Conservation (phyloP, 30 jellyfish, hydroid and myxozoan species). For the Aurelia aurita complex sp. Pacific region DNA sequence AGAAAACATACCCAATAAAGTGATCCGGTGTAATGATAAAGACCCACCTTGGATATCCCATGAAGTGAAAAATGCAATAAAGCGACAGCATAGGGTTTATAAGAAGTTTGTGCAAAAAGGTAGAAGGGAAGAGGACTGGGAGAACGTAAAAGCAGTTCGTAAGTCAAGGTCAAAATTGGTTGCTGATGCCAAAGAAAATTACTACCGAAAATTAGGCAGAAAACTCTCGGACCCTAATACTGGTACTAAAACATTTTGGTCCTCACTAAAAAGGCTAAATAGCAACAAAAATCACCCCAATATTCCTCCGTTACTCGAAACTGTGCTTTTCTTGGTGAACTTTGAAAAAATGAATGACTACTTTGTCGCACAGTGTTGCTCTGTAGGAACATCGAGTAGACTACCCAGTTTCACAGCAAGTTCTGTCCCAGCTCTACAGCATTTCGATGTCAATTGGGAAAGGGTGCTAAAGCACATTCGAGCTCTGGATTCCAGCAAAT, state of each 20-base stretch:
- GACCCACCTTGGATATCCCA: no score
- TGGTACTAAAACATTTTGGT: no score
- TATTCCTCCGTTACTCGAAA: conserved; percentile 43
- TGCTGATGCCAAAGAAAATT: no score
- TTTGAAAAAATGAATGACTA: no score
- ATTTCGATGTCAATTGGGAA: conserved; percentile 5
- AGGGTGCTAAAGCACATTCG: neutral
- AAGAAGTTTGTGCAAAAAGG: conserved; percentile 47
- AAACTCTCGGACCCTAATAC: no score
- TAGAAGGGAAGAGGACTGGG: conserved; percentile 48
- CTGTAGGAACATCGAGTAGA: conserved; percentile 3
- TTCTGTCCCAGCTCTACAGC: conserved; percentile 5
- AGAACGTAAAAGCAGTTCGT: neutral
- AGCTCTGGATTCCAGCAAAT: neutral
- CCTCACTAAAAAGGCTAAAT: neutral
- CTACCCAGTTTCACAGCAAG: neutral
- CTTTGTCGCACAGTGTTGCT: no score
- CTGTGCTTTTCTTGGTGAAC: conserved; percentile 8
- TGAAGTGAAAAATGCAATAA: conserved; percentile 19
- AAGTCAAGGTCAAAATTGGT: no score
- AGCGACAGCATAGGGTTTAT: conserved; percentile 21
- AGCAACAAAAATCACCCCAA: conserved; percentile 17
- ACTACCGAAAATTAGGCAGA: no score
- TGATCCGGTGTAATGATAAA: no score
- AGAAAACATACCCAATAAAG: no score